Evolutionary conservation across 2,797 vertebrate species (phyloP), one percentile per base, ranked within the genome.

Genomic region (Clarias laeviceps): DNA sequence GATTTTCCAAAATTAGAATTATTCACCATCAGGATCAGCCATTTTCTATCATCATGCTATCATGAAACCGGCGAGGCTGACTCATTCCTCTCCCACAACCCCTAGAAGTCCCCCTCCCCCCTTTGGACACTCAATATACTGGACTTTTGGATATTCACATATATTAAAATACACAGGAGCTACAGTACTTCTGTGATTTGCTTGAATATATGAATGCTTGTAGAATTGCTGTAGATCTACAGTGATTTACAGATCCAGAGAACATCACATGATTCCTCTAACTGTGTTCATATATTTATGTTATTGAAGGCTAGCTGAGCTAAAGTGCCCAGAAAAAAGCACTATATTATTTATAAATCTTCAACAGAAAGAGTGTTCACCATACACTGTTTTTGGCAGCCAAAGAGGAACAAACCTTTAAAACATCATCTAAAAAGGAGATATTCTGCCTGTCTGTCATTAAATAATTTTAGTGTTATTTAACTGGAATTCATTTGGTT

Each of bases 281-380:
- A 18, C 74, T 57, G 0, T 59, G 74, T 34, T 20, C 29, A 34
- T 57, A 29, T 34, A 1, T 77, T 12, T 59, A 20, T 77, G n/a
- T 79, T 12, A 77, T 5, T 76, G n/a, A 76, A 76, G 56, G 2
- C 3, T 2, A 76, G 72, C 54, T 9, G 24, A 82, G 34, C 68
- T 69, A 56, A 12, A 59, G 34, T 82, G 24, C 45, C 56, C 56
- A 29, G 34, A 27, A 5, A 64, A 83, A 40, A 83, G 56, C 69
- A 61, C 56, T 79, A 37, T 76, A 59, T 59, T 76, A 27, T n/a
- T 40, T 50, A 64, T 45, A 64, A 79, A 32, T 59, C 34, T 80
- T 80, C 34, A 45, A 62, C 59, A 80, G 50, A 40, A 29, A 12
- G 18, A 65, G 7, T 80, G 24, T 24, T 80, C 78, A 50, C 37